Conservation (phyloP, 2,797 vertebrate genomes). For the Malurus splendens region DNA sequence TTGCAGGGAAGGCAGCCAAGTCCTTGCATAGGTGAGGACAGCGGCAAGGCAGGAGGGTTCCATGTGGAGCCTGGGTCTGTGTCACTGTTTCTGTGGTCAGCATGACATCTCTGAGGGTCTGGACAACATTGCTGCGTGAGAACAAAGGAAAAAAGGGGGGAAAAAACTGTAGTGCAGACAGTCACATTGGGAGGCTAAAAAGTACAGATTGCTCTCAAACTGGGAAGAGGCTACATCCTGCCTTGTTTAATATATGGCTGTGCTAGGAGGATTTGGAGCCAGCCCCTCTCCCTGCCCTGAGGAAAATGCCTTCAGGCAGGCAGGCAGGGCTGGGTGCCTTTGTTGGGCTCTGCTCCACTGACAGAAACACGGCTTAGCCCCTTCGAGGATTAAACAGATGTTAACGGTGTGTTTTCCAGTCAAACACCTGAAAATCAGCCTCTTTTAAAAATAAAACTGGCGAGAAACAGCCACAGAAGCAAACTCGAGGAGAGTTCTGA, state of each 20-base stretch:
- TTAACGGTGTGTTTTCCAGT: not conserved
- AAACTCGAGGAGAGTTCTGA: not conserved
- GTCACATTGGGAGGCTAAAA: not conserved
- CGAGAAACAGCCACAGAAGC: not conserved
- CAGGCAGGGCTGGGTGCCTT: not conserved
- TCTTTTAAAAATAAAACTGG: not conserved
- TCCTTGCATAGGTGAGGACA: not conserved
- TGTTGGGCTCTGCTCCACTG: not conserved
- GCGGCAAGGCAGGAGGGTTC: not conserved
- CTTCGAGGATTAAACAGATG: not conserved
- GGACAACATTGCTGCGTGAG: not conserved
- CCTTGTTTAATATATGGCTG: not conserved
- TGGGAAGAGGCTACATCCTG: not conserved
- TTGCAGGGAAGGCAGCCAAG: not conserved
- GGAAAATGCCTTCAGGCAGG: not conserved
- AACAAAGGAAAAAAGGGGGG: fast-evolving
- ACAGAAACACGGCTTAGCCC: not conserved
- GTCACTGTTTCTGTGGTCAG: not conserved
- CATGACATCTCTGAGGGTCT: not conserved
- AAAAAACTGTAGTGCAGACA: not conserved
- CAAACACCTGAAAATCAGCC: not conserved
- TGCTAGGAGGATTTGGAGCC: not conserved
- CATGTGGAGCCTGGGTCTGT: not conserved
- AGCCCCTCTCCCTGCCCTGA: not conserved
- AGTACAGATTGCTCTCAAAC: not conserved